Base-by-base conservation (phyloP, 2,888 invertebrate genomes). In the Phlogophora meticulosa region DNA sequence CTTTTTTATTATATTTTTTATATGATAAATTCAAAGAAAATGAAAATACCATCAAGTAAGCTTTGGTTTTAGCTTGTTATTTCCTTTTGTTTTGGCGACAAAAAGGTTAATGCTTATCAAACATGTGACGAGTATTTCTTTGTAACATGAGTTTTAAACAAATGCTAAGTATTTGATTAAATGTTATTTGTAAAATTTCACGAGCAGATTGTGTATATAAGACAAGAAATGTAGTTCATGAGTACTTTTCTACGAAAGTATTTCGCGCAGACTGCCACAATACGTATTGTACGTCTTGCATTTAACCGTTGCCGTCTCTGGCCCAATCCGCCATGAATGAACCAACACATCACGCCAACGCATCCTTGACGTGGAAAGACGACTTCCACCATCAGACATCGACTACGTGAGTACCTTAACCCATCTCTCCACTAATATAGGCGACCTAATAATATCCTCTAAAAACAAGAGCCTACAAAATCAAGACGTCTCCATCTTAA, bases 1-100 rank as follows among this genome's bases (percentile, higher is more conserved):
- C 80, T 78, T 85, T 80, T 76, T 79, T 81, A 77, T 82, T 72
- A 77, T 72, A 77, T 78, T 84, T 69, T 82, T 70, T 64, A 52
- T 58, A 60, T 60, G 72, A 82, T 75, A 70, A 73, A 72, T 82
- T 74, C 76, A 53, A 59, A 66, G 56, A 70, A 72, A 75, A 80
- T 76, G 62, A 77, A 78, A 81, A 66, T 66, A 64, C 49, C 57
- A 51, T 68, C 62, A 59, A 42, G 42, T 70, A 59, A 77, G 78
- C 71, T 64, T 56, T 57, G 49, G 40, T 48, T 65, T 70, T 57
- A 32, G 58, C 24, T 45, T 68, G 49, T 69, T 77, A 48, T 78
- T 60, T 53, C 36, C 38, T 32, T 69, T 63, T 76, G 63, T 67
- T 78, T 55, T 75, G 17, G n/a, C 42, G 52, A 15, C 2, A 13